Evolutionary conservation across 2,888 invertebrate species (phyloP).

Genomic region (Nomada lathburiana): DNA sequence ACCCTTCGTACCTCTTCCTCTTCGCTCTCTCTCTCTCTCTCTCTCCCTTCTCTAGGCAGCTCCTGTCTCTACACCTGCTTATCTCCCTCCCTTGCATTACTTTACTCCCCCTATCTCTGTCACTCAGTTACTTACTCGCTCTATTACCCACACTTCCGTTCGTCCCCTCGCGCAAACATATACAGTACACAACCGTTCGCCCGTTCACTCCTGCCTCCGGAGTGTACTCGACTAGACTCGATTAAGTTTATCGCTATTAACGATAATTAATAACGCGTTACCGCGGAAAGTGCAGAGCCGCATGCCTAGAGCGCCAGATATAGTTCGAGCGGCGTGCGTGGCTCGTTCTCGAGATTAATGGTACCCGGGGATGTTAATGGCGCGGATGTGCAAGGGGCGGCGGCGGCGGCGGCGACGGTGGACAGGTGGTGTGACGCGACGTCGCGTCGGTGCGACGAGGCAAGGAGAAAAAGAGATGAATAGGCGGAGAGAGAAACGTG

Average conservation of each 20-base stretch:
- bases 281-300: conserved; percentile 53
- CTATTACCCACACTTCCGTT: conserved; percentile 4
- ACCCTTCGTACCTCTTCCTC: conserved; percentile 45
- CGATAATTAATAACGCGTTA: conserved; percentile 71
- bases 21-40: conserved; percentile 19
- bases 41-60: background rate
- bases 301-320: conserved; percentile 21
- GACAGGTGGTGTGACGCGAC: conserved; percentile 3
- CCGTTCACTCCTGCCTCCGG: conserved; percentile 41
- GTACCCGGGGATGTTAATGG: conserved; percentile 57
- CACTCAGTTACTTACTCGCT: background rate
- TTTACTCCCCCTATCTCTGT: background rate
- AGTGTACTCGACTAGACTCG: conserved; percentile 62
- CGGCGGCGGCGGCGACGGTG: background rate
- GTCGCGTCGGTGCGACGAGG: background rate
- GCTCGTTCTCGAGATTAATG: conserved; percentile 65
- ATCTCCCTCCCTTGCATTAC: conserved; percentile 17
- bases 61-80: background rate
- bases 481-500: background rate
- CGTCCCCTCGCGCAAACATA: conserved; percentile 22
- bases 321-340: conserved; percentile 14
- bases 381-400: conserved; percentile 21
- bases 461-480: background rate
- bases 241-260: conserved; percentile 73
- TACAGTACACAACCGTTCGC: conserved; percentile 5